Evolutionary conservation across 2,797 vertebrate genomes (phyloP), one percentile per base, ranked within the genome.

Genomic region (Ibycter americanus): DNA sequence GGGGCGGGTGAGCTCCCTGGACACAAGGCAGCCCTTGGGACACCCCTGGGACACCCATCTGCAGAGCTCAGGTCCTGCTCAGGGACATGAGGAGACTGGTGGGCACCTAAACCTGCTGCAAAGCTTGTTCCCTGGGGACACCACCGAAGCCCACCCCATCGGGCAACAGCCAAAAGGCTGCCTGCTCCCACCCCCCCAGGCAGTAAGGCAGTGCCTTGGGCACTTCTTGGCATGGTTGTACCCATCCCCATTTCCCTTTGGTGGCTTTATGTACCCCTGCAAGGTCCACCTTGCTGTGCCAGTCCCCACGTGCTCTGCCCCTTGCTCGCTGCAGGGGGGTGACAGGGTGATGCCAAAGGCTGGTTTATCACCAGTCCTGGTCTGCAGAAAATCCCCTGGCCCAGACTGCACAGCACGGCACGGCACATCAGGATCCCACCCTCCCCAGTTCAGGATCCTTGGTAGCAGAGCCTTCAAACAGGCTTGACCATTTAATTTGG

Each of bases 251-350:
- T 1, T 6, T 7, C 70, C 83, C 85, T 15, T 9, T 4, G 82
- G 23, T 12, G 83, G 40, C 49, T 36, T 40, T 1, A 1, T 3
- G 73, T 16, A 26, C 34, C 63, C 34, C 54, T 4, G 25, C 38
- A 8, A 15, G 63, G 29, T 16, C 80, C 84, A 2, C 9, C 46
- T 44, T 5, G 0, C 18, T n/a, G 44, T 1, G 0, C 8, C 0
- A 0, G n/a, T 9, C 58, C 47, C 62, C 4, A 32, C 3, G 23
- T 17, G 36, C n/a, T 32, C 58, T 2, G 31, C 25, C 54, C 71
- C 62, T 61, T 11, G 54, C 49, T 59, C 7, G 2, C 40, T 31
- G 36, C 25, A 1, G 4, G 22, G 49, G 25, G 36, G 8, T 1
- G 31, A 15, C 17, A 29, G 15, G 31, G 54, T 18, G 77, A 46